Conservation (phyloP, 2,113 vertebrate genomes). For the Phalacrocorax carbo region DNA sequence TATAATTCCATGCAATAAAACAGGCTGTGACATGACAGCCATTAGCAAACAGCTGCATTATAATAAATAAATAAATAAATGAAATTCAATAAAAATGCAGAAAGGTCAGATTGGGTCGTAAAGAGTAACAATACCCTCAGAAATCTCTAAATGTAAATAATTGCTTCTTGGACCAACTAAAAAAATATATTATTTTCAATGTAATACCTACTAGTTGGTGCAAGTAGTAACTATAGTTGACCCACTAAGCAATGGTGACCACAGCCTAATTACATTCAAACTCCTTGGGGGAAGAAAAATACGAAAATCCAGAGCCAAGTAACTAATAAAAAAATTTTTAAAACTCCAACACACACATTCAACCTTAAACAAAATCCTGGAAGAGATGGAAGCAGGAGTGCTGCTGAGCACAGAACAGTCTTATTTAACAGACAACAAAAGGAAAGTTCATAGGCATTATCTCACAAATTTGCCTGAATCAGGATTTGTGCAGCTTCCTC, state of each 20-base stretch:
- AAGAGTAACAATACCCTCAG: not conserved
- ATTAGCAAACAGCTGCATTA: slow-evolving; percentile 34
- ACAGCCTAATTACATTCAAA: not conserved
- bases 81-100: not conserved
- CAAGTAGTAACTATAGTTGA: not conserved
- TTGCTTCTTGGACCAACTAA: not conserved
- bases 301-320: not conserved
- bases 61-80: not conserved
- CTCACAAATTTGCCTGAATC: not conserved
- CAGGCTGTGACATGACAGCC: slow-evolving; percentile 15
- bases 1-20: slow-evolving; percentile 19
- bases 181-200: not conserved
- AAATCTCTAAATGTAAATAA: not conserved
- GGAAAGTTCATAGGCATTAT: not conserved
- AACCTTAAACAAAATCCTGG: not conserved
- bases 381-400: not conserved
- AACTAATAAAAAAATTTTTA: not conserved
- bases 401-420: not conserved
- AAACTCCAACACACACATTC: not conserved
- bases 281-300: not conserved
- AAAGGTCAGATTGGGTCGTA: slow-evolving; percentile 4
- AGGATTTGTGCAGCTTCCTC: not conserved
- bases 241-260: not conserved
- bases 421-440: not conserved
- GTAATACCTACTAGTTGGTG: not conserved